Base-by-base conservation (phyloP, 2,797 vertebrate genomes). In the Rhynchotus rufescens region DNA sequence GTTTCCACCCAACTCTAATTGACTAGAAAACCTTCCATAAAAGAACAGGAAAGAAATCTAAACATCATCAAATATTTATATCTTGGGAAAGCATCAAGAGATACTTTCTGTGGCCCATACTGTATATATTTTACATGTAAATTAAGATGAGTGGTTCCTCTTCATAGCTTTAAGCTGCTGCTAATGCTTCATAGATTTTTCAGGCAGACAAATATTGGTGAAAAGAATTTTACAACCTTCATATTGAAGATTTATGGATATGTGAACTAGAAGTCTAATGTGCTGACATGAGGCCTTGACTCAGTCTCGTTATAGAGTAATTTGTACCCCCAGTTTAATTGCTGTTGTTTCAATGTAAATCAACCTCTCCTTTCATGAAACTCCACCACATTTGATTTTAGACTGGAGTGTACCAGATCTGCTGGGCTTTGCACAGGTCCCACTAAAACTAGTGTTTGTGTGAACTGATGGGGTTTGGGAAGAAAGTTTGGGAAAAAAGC, bases 1-100 rank as follows among this genome's bases (percentile, higher is more conserved):
- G 59, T 40, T 94, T 94, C 77, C 60, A 82, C 89, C 62, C 80
- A 87, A 86, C 74, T 79, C 72, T 62, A 94, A 93, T 87, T 96
- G 83, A 95, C 77, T 68, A 84, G 91, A 95, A 86, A 88, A 86
- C 13, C 15, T 65, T 95, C 72, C 69, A 77, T 12, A 51, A 93
- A 91, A 95, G 92, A 82, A 93, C 40, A 92, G 82, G 65, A 86
- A 92, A 92, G 57, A 93, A 92, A 96, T 49, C 80, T 91, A 96
- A 97, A 96, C 91, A 96, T 71, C 90, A 96, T 96, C 85, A 97
- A 97, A 96, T 95, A 97, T 95, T 97, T 94, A 96, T 91, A 94
- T 90, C 57, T 60, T 82, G 91, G 94, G 93, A 93, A 95, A 90
- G 92, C 87, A 95, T 93, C 79, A 89, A 86, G 93, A 60, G 42